These are phyloP conservation scores for Heliconius erato DNA, from an alignment of 2,888 invertebrate species.

Conservation along the genomic window DNA sequence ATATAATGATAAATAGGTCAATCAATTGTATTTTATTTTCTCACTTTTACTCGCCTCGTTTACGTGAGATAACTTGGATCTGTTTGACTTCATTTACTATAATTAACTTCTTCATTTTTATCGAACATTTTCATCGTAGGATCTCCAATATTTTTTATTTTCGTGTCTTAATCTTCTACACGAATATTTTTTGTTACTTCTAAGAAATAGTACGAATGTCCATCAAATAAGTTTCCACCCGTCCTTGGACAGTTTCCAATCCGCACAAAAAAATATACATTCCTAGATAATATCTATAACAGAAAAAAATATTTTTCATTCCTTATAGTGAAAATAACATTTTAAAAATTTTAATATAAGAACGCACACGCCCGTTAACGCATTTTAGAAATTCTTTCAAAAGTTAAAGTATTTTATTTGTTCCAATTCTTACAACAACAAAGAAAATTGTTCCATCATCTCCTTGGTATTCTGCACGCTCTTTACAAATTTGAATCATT, in stretches of 20 bases:
- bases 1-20: too few relatives aligned
- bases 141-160: background rate
- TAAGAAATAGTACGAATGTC: too few relatives aligned
- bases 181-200: background rate
- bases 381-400: background rate
- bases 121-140: background rate
- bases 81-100: background rate
- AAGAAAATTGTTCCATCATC: background rate
- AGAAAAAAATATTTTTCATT: too few relatives aligned
- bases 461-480: background rate
- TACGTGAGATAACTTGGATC: background rate
- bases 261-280: too few relatives aligned
- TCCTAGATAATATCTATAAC: too few relatives aligned
- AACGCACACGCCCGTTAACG: background rate
- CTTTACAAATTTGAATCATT: background rate
- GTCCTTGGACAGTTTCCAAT: too few relatives aligned
- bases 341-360: background rate
- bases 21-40: too few relatives aligned
- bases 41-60: too few relatives aligned
- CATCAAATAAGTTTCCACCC: too few relatives aligned
- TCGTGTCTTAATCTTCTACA: background rate
- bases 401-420: conserved; percentile 9
- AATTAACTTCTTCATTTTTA: background rate
- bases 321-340: too few relatives aligned
- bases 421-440: conserved; percentile 3